Percentiles rank a stretch among this genome's conserved stretches.
These are phyloP conservation scores for Ornithoptera alexandrae DNA, from an alignment of 2,888 invertebrate species.

Conservation along the genomic window DNA sequence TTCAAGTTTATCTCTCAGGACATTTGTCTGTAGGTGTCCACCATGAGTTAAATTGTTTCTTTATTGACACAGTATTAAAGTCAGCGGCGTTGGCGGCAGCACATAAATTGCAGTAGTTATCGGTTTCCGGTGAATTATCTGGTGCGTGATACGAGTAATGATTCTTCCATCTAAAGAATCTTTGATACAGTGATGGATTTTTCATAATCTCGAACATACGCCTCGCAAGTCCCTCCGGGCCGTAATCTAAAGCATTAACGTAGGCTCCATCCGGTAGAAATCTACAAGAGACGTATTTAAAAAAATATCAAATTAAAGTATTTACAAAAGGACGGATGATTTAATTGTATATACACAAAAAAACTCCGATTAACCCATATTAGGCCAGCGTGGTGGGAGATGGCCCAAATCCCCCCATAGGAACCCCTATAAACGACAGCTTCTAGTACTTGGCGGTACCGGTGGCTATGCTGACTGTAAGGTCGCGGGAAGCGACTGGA, in stretches of 20 bases:
- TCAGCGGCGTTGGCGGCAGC: slow-evolving; percentile 45
- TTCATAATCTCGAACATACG: slow-evolving; percentile 48
- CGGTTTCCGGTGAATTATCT: slow-evolving; percentile 46
- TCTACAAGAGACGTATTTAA: slow-evolving; percentile 36
- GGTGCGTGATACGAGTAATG: slow-evolving; percentile 51
- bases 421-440: no score
- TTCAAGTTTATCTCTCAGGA: neutral
- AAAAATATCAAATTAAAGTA: no score
- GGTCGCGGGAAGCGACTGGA: no score
- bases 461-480: no score
- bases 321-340: neutral
- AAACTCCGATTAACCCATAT: no score
- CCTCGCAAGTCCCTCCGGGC: slow-evolving; percentile 46
- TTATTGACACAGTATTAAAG: slow-evolving; percentile 39
- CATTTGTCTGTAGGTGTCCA: slow-evolving; percentile 41
- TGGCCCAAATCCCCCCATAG: no score
- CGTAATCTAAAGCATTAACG: slow-evolving; percentile 50
- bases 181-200: slow-evolving; percentile 43
- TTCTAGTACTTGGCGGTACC: no score
- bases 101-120: slow-evolving; percentile 60
- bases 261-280: slow-evolving; percentile 59
- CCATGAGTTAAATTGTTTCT: slow-evolving; percentile 48
- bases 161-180: slow-evolving; percentile 58
- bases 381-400: no score
- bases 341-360: no score